Evolutionary conservation across 53 echinoderm and acorn worm species (phyloP), one percentile per base, ranked within the genome.

Genomic region (Arbacia lixula): DNA sequence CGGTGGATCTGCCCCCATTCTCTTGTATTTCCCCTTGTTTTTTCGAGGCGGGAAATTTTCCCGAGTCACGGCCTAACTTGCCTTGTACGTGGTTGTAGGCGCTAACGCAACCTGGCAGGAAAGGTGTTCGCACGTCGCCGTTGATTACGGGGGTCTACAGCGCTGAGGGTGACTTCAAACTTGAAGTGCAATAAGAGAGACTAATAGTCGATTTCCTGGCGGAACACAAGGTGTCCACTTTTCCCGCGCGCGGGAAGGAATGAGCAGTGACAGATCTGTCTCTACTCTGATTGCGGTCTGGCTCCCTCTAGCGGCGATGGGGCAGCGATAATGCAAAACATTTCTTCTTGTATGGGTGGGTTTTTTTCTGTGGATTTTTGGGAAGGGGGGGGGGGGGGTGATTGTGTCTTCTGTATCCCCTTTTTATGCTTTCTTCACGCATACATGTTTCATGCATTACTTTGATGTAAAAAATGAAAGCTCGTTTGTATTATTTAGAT

Each of bases 161-260:
- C 34, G 53, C 33, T 21, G 53, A 53, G 74, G 74, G 74, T 74
- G 53, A 35, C 17, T 74, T 32, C 29, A 32, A 74, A 74, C 74
- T 30, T 51, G 74, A 54, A 52, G 19, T 42, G 12, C 34, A 31
- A 74, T 74, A 49, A 74, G 54, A 52, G 74, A 53, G 74, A 33
- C 74, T 74, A 53, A 74, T 74, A n/a, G 54, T 16, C 53, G 74
- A 53, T 74, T 74, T 74, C 74, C 74, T 74, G 74, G 26, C 52
- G 32, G 46, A 69, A 43, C 35, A 31, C 53, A 9, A 4, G 20
- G 74, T 53, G 58, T 17, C 14, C 58, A 12, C 74, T 19, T 74
- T 43, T 69, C 3, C 27, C 29, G 33, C 6, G 46, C 8, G 14
- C 3, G 30, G 34, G 51, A 28, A 33, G 2, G 53, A 74, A 74